Percentiles rank a stretch among this genome's conserved stretches.
Conservation (phyloP, 2,888 invertebrate genomes). For the Agriotes lineatus region DNA sequence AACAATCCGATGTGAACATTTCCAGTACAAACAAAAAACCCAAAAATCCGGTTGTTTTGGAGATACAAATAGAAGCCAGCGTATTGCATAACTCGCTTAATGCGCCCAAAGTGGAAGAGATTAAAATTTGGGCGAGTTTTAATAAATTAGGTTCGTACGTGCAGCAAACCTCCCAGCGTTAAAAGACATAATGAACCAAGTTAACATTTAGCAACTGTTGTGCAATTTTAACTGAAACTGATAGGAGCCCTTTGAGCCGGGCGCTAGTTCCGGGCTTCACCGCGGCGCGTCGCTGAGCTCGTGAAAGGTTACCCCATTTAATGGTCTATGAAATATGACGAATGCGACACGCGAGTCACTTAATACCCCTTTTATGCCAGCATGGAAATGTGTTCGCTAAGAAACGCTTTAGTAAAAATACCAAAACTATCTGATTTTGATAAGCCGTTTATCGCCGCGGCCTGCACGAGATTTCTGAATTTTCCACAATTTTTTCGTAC, state of each 20-base stretch:
- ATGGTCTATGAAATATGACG: conserved; percentile 42
- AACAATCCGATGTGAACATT: no score
- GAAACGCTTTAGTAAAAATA: conserved; percentile 25
- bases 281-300: conserved; percentile 28
- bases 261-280: conserved; percentile 15
- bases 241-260: conserved; percentile 11
- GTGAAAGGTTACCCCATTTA: conserved; percentile 41
- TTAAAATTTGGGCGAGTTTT: conserved; percentile 18
- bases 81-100: conserved; percentile 5
- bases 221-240: conserved; percentile 21
- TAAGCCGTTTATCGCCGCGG: conserved; percentile 16
- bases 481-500: neutral
- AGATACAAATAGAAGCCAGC: neutral
- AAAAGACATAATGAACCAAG: conserved; percentile 16
- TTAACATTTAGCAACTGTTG: conserved; percentile 29
- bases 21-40: no score
- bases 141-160: neutral
- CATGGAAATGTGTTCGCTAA: conserved; percentile 17
- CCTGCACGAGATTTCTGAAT: conserved; percentile 7
- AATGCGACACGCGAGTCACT: conserved; percentile 38
- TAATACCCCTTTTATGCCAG: conserved; percentile 25
- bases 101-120: conserved; percentile 2
- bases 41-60: neutral
- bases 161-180: neutral
- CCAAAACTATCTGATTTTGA: conserved; percentile 26